phyloP scores from a whole-genome alignment of 2,888 invertebrate species.

The Alsophila aescularia region DNA sequence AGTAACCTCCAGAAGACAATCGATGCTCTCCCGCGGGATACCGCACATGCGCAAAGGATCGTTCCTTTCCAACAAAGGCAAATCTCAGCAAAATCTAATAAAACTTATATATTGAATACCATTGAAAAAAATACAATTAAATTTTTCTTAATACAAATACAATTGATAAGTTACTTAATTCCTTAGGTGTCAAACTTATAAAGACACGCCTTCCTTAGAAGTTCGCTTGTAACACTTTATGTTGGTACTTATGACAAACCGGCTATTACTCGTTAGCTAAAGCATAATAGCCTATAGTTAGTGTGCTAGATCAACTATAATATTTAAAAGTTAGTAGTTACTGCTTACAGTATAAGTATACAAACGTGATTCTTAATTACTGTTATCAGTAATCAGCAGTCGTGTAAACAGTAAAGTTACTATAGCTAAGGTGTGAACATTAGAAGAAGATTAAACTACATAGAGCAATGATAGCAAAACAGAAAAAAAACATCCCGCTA shows the following conservation, averaged over 20 bases:
- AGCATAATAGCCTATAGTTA: too few species aligned
- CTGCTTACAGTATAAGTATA: not conserved
- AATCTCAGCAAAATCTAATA: slow-evolving; percentile 33
- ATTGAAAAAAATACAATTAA: slow-evolving; percentile 4
- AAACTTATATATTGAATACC: slow-evolving; percentile 14
- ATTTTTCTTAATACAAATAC: too few species aligned
- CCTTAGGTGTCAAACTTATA: too few species aligned
- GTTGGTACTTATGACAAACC: too few species aligned
- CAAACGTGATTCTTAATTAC: not conserved
- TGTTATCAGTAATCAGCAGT: not conserved
- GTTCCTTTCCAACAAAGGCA: slow-evolving; percentile 31
- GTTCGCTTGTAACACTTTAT: too few species aligned
- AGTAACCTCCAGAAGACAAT: slow-evolving; percentile 67
- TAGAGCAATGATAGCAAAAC: slow-evolving; percentile 4
- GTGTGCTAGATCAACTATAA: too few species aligned
- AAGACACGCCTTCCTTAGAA: too few species aligned
- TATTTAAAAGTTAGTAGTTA: too few species aligned
- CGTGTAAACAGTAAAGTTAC: not conserved
- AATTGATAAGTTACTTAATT: too few species aligned
- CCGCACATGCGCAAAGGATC: slow-evolving; percentile 73
- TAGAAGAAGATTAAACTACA: slow-evolving; percentile 1
- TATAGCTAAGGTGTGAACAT: slow-evolving; percentile 1
- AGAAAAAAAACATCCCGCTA: not conserved
- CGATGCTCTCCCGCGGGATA: slow-evolving; percentile 81
- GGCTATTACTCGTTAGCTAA: too few species aligned